Evolutionary conservation across 2,113 vertebrate genomes (phyloP).

Genomic region (Menidia beryllina): DNA sequence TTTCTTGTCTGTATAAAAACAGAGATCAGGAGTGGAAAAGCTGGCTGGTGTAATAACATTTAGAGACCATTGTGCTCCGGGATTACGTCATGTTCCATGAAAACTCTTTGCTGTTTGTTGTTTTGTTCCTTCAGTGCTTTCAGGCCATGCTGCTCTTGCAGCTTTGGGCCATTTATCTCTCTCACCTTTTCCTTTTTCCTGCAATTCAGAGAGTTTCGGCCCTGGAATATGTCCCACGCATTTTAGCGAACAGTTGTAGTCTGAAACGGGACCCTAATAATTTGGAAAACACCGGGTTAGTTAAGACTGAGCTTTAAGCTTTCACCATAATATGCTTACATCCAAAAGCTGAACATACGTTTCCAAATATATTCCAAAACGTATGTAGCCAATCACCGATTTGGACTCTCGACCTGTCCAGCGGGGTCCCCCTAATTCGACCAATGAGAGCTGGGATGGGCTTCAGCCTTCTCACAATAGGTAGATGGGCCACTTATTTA

Average conservation of each 20-base stretch:
- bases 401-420: no score
- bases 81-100: constrained; percentile 4
- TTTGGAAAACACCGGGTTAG: no score
- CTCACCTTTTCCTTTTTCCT: neutral
- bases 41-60: constrained; percentile 10
- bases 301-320: no score
- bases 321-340: no score
- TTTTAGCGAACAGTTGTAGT: neutral
- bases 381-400: neutral
- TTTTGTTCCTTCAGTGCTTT: neutral
- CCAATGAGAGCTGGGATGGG: no score
- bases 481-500: no score
- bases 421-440: no score
- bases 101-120: constrained; percentile 5
- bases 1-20: constrained; percentile 25
- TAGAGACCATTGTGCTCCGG: constrained; percentile 19
- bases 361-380: no score
- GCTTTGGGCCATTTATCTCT: neutral
- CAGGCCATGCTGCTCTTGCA: neutral
- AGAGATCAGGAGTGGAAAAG: constrained; percentile 26
- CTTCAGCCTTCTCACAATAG: no score
- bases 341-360: no score
- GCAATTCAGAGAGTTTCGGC: neutral
- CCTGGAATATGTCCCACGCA: neutral
- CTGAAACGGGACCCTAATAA: no score